Conservation (phyloP, 2,888 invertebrate species). For the Oxycera nigricornis region DNA sequence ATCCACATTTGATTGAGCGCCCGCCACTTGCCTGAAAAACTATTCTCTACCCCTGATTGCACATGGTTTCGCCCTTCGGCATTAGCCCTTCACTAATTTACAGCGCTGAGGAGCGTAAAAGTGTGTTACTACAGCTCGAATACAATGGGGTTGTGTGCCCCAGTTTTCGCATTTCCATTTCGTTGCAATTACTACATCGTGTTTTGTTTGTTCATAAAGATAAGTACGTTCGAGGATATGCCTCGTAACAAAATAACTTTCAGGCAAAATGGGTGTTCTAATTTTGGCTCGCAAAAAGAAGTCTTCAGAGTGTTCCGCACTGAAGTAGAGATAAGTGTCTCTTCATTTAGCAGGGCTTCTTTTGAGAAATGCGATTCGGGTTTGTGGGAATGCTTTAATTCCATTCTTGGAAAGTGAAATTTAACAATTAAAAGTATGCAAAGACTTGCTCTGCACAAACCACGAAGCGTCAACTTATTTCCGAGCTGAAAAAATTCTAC, state of each 20-base stretch:
- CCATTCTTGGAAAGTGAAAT: no score
- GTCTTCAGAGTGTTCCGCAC: slow-evolving; percentile 14
- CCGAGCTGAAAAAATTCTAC: no score
- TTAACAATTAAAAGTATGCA: no score
- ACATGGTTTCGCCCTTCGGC: neutral
- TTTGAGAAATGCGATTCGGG: no score
- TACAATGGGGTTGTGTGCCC: slow-evolving; percentile 12
- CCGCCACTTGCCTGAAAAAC: neutral
- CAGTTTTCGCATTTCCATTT: slow-evolving; percentile 24
- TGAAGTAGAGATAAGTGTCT: neutral
- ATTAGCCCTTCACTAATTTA: neutral
- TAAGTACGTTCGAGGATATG: slow-evolving; percentile 14
- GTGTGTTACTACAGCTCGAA: slow-evolving; percentile 10
- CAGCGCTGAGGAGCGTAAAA: slow-evolving; percentile 12
- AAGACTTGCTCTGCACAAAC: no score
- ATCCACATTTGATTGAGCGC: slow-evolving; percentile 24
- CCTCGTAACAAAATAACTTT: slow-evolving; percentile 28
- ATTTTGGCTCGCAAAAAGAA: slow-evolving; percentile 17
- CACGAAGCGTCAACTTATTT: no score
- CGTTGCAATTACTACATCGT: slow-evolving; percentile 8
- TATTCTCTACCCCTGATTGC: neutral
- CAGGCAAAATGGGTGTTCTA: slow-evolving; percentile 25
- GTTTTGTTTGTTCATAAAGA: neutral
- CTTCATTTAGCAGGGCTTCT: no score
- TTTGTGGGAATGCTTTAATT: no score